phyloP scores from a whole-genome alignment of 1,140 invertebrate genomes.

The Ephestia elutella region DNA sequence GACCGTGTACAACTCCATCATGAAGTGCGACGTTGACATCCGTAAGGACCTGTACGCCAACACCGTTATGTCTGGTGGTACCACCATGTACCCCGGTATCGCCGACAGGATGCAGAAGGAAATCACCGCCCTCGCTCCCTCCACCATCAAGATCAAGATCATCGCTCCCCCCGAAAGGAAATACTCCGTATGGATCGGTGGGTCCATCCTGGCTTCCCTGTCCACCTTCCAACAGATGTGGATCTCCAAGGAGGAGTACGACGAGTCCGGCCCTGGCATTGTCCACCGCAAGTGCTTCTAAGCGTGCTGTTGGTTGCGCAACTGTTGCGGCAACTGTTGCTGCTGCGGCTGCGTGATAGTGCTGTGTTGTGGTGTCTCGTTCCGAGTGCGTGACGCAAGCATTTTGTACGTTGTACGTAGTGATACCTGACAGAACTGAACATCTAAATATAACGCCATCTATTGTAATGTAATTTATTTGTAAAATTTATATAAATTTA shows the following conservation, averaged over 20 bases:
- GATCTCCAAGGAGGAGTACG: constrained; percentile 94
- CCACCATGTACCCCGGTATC: constrained; percentile 96
- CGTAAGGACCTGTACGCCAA: constrained; percentile 97
- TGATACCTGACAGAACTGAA: constrained; percentile 73
- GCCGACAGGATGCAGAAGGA: constrained; percentile 92
- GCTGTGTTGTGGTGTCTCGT: constrained; percentile 57
- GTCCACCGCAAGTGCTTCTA: constrained; percentile 97
- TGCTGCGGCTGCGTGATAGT: constrained; percentile 45
- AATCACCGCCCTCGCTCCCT: constrained; percentile 91
- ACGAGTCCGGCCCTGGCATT: constrained; percentile 93
- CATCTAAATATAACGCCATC: constrained; percentile 71
- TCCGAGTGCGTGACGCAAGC: constrained; percentile 52
- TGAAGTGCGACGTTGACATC: constrained; percentile 97
- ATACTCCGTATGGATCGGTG: constrained; percentile 94
- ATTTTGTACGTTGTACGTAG: constrained; percentile 71
- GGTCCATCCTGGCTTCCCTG: constrained; percentile 89
- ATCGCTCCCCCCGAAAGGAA: constrained; percentile 94
- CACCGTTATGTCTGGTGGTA: constrained; percentile 96
- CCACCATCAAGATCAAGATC: constrained; percentile 95
- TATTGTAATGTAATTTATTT: constrained; percentile 72
- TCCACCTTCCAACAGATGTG: constrained; percentile 96
- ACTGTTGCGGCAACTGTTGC: constrained; percentile 21
- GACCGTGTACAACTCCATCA: constrained; percentile 97
- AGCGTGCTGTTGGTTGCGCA: constrained; percentile 62
- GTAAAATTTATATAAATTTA: constrained; percentile 74